Conservation (phyloP, 2,797 vertebrate genomes). For the Chelmon rostratus region DNA sequence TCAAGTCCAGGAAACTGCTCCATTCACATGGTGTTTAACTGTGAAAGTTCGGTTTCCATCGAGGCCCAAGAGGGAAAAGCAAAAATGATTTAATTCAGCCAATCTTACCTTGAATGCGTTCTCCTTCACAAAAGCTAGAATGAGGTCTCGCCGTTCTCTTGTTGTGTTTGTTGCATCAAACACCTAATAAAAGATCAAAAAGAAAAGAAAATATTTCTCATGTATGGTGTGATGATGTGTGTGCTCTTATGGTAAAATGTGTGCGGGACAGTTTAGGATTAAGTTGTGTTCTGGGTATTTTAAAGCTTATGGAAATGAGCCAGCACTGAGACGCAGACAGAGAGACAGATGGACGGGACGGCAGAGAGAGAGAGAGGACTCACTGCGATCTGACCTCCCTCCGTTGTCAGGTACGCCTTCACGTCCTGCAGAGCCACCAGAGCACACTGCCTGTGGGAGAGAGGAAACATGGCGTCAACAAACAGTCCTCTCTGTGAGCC, state of each 20-base stretch:
- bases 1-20: not conserved
- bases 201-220: not conserved
- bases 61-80: not conserved
- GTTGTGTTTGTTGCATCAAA: constrained; percentile 99
- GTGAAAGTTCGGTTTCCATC: not conserved
- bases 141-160: constrained; percentile 94
- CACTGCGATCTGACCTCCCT: constrained; percentile 96
- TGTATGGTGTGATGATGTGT: not conserved
- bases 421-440: constrained; percentile 94
- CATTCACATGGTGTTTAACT: not conserved
- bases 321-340: not conserved
- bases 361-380: constrained; percentile 51
- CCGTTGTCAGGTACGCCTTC: constrained; percentile 91
- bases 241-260: not conserved
- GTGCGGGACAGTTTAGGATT: constrained; percentile 39
- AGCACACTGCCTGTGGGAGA: constrained; percentile 90
- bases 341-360: constrained; percentile 9
- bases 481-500: not conserved
- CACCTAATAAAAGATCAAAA: constrained; percentile 83
- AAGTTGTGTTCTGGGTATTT: constrained; percentile 11
- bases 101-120: constrained; percentile 92
- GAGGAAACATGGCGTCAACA: not conserved
- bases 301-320: constrained; percentile 32
- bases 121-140: constrained; percentile 92
- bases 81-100: not conserved